Conservation (phyloP, 2,113 vertebrate genomes). For the Apaloderma vittatum region DNA sequence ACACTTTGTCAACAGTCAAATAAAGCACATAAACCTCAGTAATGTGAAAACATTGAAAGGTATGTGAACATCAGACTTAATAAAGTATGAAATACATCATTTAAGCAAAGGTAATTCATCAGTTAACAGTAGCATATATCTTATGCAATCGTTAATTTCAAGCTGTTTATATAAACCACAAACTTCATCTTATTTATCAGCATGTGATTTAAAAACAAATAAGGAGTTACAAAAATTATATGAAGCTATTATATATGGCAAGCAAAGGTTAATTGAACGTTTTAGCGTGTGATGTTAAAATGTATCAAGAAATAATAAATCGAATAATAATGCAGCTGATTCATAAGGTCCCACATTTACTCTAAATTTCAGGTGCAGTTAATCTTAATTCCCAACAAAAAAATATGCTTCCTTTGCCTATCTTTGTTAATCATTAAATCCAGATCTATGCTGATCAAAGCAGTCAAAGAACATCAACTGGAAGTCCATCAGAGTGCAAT, state of each 20-base stretch:
- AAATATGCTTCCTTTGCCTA: background rate
- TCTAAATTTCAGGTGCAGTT: background rate
- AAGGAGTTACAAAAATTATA: background rate
- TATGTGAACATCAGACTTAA: background rate
- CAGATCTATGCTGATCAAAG: background rate
- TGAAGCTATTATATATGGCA: background rate
- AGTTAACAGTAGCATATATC: background rate
- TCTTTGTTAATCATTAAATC: background rate
- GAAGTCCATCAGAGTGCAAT: background rate
- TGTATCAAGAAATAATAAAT: background rate
- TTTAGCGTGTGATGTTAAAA: background rate
- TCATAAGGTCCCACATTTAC: background rate
- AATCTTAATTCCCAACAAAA: background rate
- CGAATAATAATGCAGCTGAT: background rate
- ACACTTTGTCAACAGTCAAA: conserved; percentile 44
- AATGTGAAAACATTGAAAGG: background rate
- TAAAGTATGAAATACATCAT: background rate
- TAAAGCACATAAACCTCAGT: background rate
- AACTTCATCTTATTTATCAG: background rate
- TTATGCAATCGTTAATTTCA: background rate
- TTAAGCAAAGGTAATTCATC: background rate
- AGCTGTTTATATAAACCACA: background rate
- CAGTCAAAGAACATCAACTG: background rate
- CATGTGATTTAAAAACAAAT: background rate
- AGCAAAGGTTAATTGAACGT: background rate